These are phyloP conservation scores for Podarcis raffonei DNA, from an alignment of 2,113 vertebrate genomes.

Conservation along the genomic window DNA sequence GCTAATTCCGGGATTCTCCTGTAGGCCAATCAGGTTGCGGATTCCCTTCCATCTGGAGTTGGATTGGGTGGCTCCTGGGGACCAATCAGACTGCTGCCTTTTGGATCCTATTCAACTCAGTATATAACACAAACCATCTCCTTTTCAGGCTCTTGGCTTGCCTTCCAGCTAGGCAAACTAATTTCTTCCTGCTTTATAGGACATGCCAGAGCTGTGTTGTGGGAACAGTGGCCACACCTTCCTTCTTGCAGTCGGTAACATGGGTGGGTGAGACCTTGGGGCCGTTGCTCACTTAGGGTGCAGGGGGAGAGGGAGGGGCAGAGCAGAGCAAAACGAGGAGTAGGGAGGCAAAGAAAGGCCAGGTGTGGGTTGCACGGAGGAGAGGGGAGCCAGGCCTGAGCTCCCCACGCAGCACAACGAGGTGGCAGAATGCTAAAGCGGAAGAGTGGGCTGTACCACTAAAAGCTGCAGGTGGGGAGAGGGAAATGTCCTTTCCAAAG, in stretches of 20 bases:
- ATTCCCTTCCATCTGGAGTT: no score
- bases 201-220: not conserved
- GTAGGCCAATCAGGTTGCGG: no score
- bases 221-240: not conserved
- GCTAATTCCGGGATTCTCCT: no score
- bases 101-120: no score
- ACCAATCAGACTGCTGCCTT: no score
- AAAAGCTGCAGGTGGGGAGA: not conserved
- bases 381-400: not conserved
- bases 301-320: not conserved
- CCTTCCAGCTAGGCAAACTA: not conserved
- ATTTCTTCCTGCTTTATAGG: no score
- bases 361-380: not conserved
- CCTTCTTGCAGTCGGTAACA: not conserved
- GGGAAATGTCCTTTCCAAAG: not conserved
- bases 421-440: not conserved
- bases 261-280: not conserved
- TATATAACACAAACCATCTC: not conserved
- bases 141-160: not conserved
- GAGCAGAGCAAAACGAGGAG: not conserved
- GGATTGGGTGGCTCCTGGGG: no score
- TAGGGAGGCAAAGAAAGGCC: not conserved
- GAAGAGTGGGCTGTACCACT: not conserved
- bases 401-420: not conserved
- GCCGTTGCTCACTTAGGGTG: not conserved